Percentiles rank a stretch among this genome's conserved stretches.
phyloP scores from a whole-genome alignment of 2,113 vertebrate genomes.

The Halcyon senegalensis region DNA sequence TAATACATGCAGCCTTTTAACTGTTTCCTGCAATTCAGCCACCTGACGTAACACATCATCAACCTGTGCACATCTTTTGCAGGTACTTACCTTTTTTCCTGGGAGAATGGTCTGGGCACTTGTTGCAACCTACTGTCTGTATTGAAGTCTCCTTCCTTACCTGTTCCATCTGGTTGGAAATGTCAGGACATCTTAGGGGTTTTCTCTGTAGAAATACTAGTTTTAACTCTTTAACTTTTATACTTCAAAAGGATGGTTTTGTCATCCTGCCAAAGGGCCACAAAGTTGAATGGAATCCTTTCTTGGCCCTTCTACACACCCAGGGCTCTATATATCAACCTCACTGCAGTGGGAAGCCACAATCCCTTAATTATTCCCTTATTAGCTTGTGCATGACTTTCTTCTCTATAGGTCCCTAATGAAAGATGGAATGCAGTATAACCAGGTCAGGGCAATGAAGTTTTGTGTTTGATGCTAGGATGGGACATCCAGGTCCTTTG shows the following conservation, averaged over 20 bases:
- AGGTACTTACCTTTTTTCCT: no score
- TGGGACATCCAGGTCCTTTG: not conserved
- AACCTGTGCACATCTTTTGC: not conserved
- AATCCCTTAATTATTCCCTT: not conserved
- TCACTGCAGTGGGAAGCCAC: not conserved
- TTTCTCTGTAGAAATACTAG: not conserved
- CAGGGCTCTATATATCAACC: not conserved
- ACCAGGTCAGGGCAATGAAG: not conserved
- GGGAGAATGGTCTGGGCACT: not conserved
- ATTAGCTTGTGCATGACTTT: not conserved
- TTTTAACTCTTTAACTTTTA: not conserved
- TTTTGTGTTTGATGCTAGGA: not conserved
- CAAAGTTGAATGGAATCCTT: not conserved
- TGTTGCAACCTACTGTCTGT: not conserved
- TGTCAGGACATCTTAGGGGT: not conserved
- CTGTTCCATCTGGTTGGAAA: not conserved
- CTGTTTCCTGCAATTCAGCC: not conserved
- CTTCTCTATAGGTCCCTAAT: not conserved
- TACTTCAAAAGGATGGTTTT: not conserved
- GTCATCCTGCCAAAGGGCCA: not conserved
- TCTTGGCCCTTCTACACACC: not conserved
- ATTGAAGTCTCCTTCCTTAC: not conserved
- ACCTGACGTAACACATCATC: not conserved
- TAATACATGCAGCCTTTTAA: not conserved
- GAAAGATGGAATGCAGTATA: not conserved